These are phyloP conservation scores for Clavelina lepadiformis DNA, from an alignment of 23 tunicate genomes.

Conservation along the genomic window DNA sequence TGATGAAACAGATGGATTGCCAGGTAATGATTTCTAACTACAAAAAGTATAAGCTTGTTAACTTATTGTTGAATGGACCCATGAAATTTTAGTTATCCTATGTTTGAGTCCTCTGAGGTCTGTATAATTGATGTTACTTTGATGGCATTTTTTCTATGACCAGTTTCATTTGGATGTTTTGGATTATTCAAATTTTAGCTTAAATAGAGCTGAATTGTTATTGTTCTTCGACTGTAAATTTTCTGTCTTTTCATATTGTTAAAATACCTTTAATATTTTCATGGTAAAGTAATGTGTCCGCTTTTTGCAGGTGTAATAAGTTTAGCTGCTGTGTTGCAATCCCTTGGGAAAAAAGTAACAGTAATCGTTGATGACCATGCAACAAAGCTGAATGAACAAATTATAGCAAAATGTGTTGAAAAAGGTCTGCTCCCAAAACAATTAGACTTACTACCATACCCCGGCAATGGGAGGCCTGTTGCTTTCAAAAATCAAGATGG, in stretches of 20 bases:
- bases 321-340: constrained; percentile 57
- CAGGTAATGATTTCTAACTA: constrained; percentile 26
- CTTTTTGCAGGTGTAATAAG: constrained; percentile 74
- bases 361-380: constrained; percentile 43
- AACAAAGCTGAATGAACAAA: constrained; percentile 17
- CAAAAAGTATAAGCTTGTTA: background rate
- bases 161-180: no score
- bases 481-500: constrained; percentile 8
- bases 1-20: constrained; percentile 92
- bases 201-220: no score
- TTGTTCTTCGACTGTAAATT: no score
- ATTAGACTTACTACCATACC: constrained; percentile 24
- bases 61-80: no score
- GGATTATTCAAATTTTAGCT: no score
- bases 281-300: no score
- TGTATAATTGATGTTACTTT: constrained; percentile 5
- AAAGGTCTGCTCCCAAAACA: constrained; percentile 5
- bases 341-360: constrained; percentile 44
- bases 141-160: no score
- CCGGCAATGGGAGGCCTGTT: background rate
- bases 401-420: constrained; percentile 15
- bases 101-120: no score
- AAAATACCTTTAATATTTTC: no score
- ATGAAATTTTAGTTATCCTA: no score
- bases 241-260: no score